Percentiles rank a stretch among this genome's conserved stretches.
Conservation (phyloP, 2,888 invertebrate species). For the Epsilonema sp. region DNA sequence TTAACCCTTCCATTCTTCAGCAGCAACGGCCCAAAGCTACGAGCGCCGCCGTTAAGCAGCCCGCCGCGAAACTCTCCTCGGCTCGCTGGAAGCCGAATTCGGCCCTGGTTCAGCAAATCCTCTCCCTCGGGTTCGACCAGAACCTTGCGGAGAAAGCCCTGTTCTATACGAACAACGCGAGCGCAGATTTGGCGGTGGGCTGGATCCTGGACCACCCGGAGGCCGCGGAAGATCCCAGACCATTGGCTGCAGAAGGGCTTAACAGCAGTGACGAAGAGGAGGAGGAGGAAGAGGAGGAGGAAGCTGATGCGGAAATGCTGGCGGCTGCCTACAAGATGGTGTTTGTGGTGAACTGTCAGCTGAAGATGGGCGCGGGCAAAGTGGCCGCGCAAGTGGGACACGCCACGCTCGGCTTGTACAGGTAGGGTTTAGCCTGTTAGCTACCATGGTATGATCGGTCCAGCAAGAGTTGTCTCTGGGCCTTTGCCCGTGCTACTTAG, state of each 20-base stretch:
- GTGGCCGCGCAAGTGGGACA: slow-evolving; percentile 39
- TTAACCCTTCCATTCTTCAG: not conserved
- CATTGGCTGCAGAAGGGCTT: not conserved
- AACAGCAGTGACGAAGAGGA: not conserved
- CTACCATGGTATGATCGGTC: too few species aligned
- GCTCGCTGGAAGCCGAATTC: slow-evolving; percentile 1
- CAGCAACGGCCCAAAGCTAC: not conserved
- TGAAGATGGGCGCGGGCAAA: slow-evolving; percentile 43
- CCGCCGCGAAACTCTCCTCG: not conserved
- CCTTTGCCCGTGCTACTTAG: too few species aligned
- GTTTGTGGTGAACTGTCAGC: slow-evolving; percentile 40
- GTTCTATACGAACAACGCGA: slow-evolving; percentile 4
- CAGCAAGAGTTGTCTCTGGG: too few species aligned
- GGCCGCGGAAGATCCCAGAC: not conserved
- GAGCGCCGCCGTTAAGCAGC: not conserved
- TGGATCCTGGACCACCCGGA: slow-evolving; percentile 7
- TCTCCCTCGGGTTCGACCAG: not conserved
- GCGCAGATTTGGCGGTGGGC: slow-evolving; percentile 1
- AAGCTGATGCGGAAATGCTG: not conserved
- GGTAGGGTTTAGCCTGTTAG: slow-evolving; percentile 24
- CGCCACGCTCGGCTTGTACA: slow-evolving; percentile 39
- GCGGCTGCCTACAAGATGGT: slow-evolving; percentile 39
- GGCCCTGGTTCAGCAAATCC: not conserved
- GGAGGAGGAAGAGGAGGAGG: not conserved
- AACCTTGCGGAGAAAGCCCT: slow-evolving; percentile 4